Evolutionary conservation across 2,888 invertebrate genomes (phyloP).

Genomic region (Priocnemis perturbator): DNA sequence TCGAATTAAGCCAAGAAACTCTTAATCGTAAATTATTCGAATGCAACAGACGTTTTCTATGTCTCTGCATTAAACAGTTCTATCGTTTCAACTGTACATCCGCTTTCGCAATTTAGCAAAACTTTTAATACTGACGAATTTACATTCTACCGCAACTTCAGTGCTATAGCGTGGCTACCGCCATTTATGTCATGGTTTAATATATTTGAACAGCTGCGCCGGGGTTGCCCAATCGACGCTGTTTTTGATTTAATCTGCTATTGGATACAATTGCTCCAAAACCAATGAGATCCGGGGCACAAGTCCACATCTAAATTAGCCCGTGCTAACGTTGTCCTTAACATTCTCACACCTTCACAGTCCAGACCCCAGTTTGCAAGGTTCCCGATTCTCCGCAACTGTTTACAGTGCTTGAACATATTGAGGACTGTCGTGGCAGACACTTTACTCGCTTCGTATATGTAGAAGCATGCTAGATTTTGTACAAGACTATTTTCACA

Average conservation of each 20-base stretch:
- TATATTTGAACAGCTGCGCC: conserved; percentile 23
- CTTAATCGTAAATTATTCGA: too few relatives aligned
- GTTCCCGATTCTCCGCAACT: conserved; percentile 71
- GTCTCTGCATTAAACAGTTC: not conserved
- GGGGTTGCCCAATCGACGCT: not conserved
- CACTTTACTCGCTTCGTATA: conserved; percentile 72
- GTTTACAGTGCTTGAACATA: conserved; percentile 68
- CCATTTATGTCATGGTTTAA: conserved; percentile 42
- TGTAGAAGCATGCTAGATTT: conserved; percentile 72
- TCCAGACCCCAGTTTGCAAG: conserved; percentile 74
- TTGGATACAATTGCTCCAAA: conserved; percentile 70
- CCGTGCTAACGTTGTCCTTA: conserved; percentile 64
- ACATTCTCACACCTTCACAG: conserved; percentile 67
- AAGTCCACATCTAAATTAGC: conserved; percentile 72
- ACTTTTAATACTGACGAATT: conserved; percentile 63
- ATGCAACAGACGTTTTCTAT: not conserved
- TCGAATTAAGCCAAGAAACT: too few relatives aligned
- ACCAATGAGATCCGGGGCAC: conserved; percentile 74
- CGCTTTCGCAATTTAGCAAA: conserved; percentile 17
- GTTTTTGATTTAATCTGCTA: conserved; percentile 32
- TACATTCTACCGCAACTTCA: conserved; percentile 47
- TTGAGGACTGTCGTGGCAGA: conserved; percentile 67
- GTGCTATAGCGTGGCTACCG: conserved; percentile 21
- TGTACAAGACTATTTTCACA: conserved; percentile 58
- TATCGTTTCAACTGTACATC: not conserved